Evolutionary conservation across 2,888 invertebrate genomes (phyloP).

Genomic region (Pycnomerus fuliginosus): DNA sequence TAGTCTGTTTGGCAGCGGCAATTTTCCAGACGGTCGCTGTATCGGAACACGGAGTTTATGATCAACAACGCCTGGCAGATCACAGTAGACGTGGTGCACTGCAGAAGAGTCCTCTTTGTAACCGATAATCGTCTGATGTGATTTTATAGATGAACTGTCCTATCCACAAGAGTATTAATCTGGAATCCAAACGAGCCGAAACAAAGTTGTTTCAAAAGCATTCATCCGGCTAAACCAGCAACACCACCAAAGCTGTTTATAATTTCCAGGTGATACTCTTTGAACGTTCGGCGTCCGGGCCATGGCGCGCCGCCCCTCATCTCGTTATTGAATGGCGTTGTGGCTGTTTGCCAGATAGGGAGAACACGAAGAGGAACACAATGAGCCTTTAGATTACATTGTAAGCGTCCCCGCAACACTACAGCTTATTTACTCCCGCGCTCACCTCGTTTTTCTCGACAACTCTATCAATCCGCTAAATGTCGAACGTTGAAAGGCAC

Average conservation of each 20-base stretch:
- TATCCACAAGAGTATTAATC: slow-evolving; percentile 41
- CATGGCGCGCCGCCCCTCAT: slow-evolving; percentile 18
- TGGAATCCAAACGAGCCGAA: slow-evolving; percentile 44
- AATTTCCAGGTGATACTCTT: slow-evolving; percentile 17
- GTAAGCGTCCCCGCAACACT: slow-evolving; percentile 37
- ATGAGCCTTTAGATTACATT: slow-evolving; percentile 46
- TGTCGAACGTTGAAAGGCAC: no score
- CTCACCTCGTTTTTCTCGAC: no score
- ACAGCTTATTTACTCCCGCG: no score
- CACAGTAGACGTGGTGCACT: slow-evolving; percentile 41
- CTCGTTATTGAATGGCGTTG: slow-evolving; percentile 30
- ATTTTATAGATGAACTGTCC: slow-evolving; percentile 51
- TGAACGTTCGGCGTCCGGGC: slow-evolving; percentile 6
- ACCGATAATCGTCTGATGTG: slow-evolving; percentile 50
- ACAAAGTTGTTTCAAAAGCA: slow-evolving; percentile 39
- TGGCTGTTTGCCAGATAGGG: slow-evolving; percentile 33
- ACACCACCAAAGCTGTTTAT: neutral
- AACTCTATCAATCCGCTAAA: no score
- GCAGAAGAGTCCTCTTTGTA: slow-evolving; percentile 29
- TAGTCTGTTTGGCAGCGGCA: slow-evolving; percentile 44
- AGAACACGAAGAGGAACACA: slow-evolving; percentile 38
- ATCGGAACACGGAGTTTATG: slow-evolving; percentile 40
- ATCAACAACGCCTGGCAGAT: slow-evolving; percentile 49
- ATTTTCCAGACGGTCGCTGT: slow-evolving; percentile 47
- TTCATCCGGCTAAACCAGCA: slow-evolving; percentile 15